phyloP scores from a whole-genome alignment of 2,797 vertebrate species.

The Dermochelys coriacea region DNA sequence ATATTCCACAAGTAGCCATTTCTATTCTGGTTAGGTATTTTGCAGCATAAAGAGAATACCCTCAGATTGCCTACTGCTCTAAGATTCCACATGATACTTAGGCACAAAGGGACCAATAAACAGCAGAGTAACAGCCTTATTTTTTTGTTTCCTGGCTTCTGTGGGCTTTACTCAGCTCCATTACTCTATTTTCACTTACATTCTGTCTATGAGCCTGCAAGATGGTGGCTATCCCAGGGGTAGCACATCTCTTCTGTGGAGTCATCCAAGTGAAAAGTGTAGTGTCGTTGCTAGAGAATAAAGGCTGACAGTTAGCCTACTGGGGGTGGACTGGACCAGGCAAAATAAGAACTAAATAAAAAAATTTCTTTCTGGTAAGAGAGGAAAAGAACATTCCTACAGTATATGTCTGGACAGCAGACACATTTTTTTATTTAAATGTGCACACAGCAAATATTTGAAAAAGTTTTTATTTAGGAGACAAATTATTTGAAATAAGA shows the following conservation, averaged over 20 bases:
- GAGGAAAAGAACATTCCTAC: background rate
- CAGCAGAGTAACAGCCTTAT: background rate
- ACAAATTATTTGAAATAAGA: background rate
- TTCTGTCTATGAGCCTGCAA: background rate
- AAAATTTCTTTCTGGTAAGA: conserved; percentile 11
- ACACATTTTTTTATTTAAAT: background rate
- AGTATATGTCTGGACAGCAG: background rate
- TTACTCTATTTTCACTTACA: background rate
- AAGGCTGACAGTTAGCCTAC: conserved; percentile 19
- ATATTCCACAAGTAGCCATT: background rate
- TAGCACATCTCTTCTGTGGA: background rate
- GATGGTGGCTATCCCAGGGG: background rate
- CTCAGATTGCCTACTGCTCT: background rate
- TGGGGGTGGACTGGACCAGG: background rate
- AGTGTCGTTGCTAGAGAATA: conserved; percentile 4
- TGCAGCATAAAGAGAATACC: background rate
- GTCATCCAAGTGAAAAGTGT: background rate
- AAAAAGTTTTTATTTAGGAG: background rate
- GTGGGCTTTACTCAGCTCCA: background rate
- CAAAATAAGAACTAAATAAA: conserved; percentile 6
- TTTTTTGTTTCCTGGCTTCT: background rate
- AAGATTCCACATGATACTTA: background rate
- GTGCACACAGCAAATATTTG: background rate
- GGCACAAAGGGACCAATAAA: rapidly evolving
- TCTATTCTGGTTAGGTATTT: background rate